Conservation (phyloP, 2,888 invertebrate species). For the Drosophila antonietae region DNA sequence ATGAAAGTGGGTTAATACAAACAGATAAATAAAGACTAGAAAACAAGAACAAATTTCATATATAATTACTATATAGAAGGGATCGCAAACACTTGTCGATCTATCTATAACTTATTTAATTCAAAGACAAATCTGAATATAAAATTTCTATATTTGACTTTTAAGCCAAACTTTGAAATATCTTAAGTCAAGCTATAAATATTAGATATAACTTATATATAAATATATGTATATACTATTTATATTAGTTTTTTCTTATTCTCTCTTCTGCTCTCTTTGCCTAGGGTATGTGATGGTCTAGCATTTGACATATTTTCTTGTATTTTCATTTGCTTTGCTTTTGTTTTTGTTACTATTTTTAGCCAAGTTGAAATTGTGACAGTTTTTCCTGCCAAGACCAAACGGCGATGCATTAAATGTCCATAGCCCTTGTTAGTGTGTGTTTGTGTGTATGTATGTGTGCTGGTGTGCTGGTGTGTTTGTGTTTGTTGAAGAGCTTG, state of each 20-base stretch:
- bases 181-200: not conserved
- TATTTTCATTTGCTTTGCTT: conserved; percentile 13
- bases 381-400: conserved; percentile 62
- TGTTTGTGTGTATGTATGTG: not conserved
- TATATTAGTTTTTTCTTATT: not conserved
- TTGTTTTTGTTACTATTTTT: conserved; percentile 66
- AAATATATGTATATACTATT: not conserved
- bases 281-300: conserved; percentile 13
- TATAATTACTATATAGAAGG: not conserved
- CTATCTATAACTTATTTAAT: not conserved
- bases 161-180: not conserved
- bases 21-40: not conserved
- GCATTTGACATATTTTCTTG: conserved; percentile 10
- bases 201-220: not conserved
- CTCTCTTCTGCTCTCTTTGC: not conserved
- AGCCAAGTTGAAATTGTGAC: conserved; percentile 76
- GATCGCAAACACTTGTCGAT: not conserved
- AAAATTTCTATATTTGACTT: no score
- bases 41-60: not conserved
- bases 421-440: conserved; percentile 29
- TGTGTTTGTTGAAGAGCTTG: conserved; percentile 14
- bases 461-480: no score
- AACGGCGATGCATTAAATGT: conserved; percentile 40
- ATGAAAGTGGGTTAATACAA: not conserved
- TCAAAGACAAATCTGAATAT: no score